These are phyloP conservation scores for Megaustenia siamemsis DNA, from an alignment of 2,888 invertebrate genomes.

Conservation along the genomic window DNA sequence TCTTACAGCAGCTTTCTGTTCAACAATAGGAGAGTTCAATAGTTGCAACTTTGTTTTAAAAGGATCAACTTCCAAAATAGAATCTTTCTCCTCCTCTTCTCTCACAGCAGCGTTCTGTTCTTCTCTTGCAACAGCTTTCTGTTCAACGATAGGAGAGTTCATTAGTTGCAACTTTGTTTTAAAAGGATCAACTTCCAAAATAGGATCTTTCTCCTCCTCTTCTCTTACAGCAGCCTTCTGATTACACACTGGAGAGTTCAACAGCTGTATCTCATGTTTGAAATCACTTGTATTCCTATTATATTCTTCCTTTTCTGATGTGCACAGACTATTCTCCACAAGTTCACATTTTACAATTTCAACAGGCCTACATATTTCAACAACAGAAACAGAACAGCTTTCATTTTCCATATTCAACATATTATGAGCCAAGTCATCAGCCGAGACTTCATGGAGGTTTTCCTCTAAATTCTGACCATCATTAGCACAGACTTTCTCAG, in stretches of 20 bases:
- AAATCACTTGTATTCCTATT: neutral
- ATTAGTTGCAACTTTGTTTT: slow-evolving; percentile 18
- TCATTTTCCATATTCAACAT: neutral
- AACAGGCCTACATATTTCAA: too few relatives aligned
- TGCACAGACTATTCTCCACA: neutral
- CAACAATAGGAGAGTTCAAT: slow-evolving; percentile 2
- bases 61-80: neutral
- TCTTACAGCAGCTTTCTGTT: neutral
- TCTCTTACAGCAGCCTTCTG: neutral
- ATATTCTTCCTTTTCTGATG: neutral
- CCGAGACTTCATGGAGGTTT: neutral
- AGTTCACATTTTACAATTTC: neutral
- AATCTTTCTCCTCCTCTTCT: neutral
- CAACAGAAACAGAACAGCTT: neutral
- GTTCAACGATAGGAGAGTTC: slow-evolving; percentile 1
- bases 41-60: slow-evolving; percentile 29
- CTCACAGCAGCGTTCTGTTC: neutral
- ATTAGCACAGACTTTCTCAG: neutral
- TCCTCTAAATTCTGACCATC: neutral
- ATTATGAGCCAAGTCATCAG: neutral
- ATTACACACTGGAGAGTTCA: neutral
- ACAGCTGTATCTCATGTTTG: neutral
- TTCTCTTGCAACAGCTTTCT: neutral
- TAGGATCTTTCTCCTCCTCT: neutral
- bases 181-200: slow-evolving; percentile 22